Base-by-base conservation (phyloP, 2,888 invertebrate genomes). In the Cheilosia grossa region DNA sequence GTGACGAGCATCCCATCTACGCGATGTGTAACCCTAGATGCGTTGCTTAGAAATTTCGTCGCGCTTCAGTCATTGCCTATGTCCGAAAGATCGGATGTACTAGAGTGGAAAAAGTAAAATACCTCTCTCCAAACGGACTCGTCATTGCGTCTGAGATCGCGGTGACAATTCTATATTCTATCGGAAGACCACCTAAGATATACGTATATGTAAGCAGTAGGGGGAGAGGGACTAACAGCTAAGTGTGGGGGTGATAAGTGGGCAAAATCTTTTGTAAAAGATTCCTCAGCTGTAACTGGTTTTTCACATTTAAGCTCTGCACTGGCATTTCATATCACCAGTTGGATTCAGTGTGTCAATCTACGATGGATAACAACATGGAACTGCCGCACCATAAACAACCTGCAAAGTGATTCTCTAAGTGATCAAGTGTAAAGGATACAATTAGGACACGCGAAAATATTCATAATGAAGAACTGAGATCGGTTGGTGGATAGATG, bases 201-300 rank as follows among this genome's bases (percentile, higher is more conserved):
- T 7, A 59, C 5, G 24, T 15, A 49, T 7, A 17, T 2, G 17
- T n/a, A 47, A 47, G n/a, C 44, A 19, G 30, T 5, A n/a, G n/a
- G 47, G 49, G 9, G 42, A 54, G 30, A 42, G 15, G 40, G 33
- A 44, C 19, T 9, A 79, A 51, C 42, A 47, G 33, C 15, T 44
- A 44, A 37, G 37, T 37, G 37, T 64, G 74, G 83, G 81, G 85
- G 73, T 77, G 69, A 79, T 75, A 75, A 61, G 59, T 67, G 67
- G 44, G 59, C 69, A 70, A 70, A 80, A 74, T 87, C 90, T 89
- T 90, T 90, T 90, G 90, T 90, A 88, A 88, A 89, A 88, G 89
- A 89, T 88, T 89, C 89, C 90, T 90, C 90, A 90, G 89, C 90
- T 90, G 90, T 90, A 90, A 90, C 90, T 90, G 89, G 90, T 90